These are phyloP conservation scores for Salvator merianae DNA, from an alignment of 2,113 vertebrate genomes.

Conservation along the genomic window DNA sequence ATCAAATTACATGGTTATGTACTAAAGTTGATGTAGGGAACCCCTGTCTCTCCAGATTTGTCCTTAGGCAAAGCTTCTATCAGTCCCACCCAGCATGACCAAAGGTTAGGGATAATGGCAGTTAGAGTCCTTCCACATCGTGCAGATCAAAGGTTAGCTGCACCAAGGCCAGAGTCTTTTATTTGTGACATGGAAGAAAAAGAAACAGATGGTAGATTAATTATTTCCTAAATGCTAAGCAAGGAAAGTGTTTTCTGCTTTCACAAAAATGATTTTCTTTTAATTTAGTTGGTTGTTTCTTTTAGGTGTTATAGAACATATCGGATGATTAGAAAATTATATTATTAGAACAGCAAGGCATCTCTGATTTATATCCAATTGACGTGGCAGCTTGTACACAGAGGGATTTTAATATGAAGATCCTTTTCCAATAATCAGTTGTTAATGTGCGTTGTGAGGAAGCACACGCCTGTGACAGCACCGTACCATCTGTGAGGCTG, in stretches of 20 bases:
- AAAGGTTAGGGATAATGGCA: no score
- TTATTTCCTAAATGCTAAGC: neutral
- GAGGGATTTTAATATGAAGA: neutral
- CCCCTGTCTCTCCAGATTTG: no score
- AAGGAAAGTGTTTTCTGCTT: neutral
- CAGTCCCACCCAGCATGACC: no score
- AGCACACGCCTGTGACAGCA: no score
- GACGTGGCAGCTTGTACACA: neutral
- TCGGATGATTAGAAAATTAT: neutral
- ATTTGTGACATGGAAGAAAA: neutral
- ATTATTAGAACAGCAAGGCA: neutral
- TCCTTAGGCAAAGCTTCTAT: no score
- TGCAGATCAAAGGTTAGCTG: no score
- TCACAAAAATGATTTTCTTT: neutral
- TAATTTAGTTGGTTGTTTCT: neutral
- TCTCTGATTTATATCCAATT: conserved; percentile 32
- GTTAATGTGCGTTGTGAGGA: neutral
- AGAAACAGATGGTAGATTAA: neutral
- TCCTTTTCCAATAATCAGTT: neutral
- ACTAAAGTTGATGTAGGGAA: no score
- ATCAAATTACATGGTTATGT: no score
- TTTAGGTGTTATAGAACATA: conserved; percentile 9
- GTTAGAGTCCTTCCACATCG: no score
- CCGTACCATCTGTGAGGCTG: neutral
- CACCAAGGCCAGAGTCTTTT: no score